Conservation (phyloP, 2,888 invertebrate genomes). For the Lamellibrachia columna region DNA sequence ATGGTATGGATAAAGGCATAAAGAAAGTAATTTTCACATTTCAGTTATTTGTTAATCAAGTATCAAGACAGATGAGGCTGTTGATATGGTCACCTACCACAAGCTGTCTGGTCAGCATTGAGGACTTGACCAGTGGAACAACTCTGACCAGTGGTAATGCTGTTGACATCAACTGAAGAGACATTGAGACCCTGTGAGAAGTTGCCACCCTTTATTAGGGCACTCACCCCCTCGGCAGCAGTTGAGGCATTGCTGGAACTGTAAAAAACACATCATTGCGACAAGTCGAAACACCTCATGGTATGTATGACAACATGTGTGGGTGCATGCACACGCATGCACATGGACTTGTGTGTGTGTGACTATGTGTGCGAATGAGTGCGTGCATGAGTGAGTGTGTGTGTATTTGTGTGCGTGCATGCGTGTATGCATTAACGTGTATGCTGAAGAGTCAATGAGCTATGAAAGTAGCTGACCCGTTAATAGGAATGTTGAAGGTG, state of each 20-base stretch:
- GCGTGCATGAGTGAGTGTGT: no score
- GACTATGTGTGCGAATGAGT: no score
- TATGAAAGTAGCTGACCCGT: conserved; percentile 39
- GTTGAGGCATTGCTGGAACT: conserved; percentile 30
- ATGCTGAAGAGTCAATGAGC: neutral
- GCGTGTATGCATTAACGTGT: neutral
- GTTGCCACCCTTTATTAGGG: conserved; percentile 44
- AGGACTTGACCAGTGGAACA: conserved; percentile 51
- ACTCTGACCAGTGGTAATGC: conserved; percentile 30
- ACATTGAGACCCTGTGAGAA: conserved; percentile 41
- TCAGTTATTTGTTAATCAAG: neutral
- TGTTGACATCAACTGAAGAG: conserved; percentile 33
- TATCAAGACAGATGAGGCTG: neutral
- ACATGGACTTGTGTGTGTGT: no score
- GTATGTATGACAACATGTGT: neutral
- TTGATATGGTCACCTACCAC: conserved; percentile 17
- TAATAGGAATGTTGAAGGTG: conserved; percentile 42
- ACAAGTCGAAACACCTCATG: neutral
- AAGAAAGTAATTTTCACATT: neutral
- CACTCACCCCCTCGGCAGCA: conserved; percentile 44
- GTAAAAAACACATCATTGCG: neutral
- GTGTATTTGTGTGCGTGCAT: no score
- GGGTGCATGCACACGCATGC: neutral
- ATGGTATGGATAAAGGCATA: no score
- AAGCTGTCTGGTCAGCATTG: conserved; percentile 31